These are phyloP conservation scores for Melanchra persicariae DNA, from an alignment of 2,888 invertebrate species.

Conservation along the genomic window DNA sequence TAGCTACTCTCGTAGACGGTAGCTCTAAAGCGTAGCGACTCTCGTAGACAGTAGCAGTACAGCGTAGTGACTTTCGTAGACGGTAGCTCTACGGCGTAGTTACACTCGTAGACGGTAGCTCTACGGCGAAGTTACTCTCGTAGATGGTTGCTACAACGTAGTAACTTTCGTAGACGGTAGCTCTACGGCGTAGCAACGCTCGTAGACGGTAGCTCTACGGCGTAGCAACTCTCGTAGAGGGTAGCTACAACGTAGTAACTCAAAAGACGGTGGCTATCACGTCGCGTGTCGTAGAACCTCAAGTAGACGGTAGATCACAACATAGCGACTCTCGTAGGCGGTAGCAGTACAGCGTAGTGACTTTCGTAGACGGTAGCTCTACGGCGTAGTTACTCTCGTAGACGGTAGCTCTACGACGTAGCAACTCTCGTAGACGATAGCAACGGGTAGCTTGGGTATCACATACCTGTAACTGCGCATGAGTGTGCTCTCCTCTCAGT, in stretches of 20 bases:
- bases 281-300: not conserved
- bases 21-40: not conserved
- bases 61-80: not conserved
- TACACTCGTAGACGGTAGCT: not conserved
- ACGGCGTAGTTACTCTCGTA: not conserved
- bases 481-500: conserved; percentile 16
- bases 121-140: not conserved
- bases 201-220: not conserved
- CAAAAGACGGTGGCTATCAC: not conserved
- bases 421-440: not conserved
- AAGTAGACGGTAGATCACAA: not conserved
- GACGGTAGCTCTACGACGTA: not conserved
- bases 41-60: not conserved
- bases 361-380: not conserved
- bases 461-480: conserved; percentile 28
- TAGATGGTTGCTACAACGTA: not conserved
- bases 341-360: not conserved
- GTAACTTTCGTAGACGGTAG: not conserved
- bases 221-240: not conserved
- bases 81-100: not conserved
- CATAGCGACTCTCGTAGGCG: not conserved
- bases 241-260: not conserved
- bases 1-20: not conserved
- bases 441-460: not conserved
- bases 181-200: not conserved